Evolutionary conservation across 2,113 vertebrate species (phyloP).

Genomic region (Ifrita kowaldi): DNA sequence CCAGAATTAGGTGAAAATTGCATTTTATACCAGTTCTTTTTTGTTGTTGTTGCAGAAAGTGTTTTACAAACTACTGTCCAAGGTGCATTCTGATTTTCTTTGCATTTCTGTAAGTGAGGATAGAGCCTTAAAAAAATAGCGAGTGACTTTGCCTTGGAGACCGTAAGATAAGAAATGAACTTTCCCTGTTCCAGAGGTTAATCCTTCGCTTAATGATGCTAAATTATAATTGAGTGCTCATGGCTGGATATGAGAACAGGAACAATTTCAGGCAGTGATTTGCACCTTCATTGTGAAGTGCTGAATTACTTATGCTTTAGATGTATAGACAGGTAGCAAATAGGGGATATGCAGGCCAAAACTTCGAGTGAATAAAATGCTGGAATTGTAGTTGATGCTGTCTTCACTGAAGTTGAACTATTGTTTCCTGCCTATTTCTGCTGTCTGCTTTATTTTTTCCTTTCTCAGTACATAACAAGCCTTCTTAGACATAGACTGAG

Average conservation of each 20-base stretch:
- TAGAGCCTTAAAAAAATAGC: not conserved
- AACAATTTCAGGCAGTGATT: not conserved
- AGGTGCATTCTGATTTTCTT: not conserved
- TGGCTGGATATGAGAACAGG: not conserved
- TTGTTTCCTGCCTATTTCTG: not conserved
- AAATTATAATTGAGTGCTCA: not conserved
- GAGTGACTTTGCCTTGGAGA: not conserved
- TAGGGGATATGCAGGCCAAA: not conserved
- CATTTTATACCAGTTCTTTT: not conserved
- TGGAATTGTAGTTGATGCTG: not conserved
- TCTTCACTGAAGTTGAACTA: not conserved
- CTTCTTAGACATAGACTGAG: not conserved
- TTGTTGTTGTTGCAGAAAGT: not conserved
- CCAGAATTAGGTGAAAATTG: not conserved
- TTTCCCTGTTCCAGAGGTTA: not conserved
- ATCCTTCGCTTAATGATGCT: not conserved
- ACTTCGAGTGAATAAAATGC: not conserved
- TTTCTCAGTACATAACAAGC: not conserved
- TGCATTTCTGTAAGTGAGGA: not conserved
- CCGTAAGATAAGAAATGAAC: not conserved
- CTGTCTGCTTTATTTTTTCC: not conserved
- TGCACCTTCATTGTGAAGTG: not conserved
- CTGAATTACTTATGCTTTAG: not conserved
- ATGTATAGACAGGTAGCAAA: not conserved
- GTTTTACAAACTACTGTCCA: not conserved